These are phyloP conservation scores for Falco punctatus DNA, from an alignment of 2,113 vertebrate species.

Conservation along the genomic window DNA sequence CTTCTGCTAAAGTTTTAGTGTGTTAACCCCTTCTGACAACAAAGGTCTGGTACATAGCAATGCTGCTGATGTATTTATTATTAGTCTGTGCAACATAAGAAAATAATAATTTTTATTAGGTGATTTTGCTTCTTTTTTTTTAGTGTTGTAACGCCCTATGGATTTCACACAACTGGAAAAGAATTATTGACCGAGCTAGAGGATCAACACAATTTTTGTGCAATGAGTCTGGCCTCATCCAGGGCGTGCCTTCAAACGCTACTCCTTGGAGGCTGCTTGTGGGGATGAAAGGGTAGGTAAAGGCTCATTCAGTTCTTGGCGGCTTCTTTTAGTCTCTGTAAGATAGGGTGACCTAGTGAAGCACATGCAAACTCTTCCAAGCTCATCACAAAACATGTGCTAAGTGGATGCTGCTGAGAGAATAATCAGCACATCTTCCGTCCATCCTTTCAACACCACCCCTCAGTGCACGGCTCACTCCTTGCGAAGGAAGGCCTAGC, in stretches of 20 bases:
- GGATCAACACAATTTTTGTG: not conserved
- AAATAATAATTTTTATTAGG: not conserved
- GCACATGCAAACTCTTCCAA: not conserved
- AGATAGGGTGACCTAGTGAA: not conserved
- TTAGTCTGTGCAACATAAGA: not conserved
- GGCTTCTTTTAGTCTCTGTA: not conserved
- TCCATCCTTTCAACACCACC: not conserved
- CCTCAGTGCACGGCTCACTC: not conserved
- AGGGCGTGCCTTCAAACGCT: not conserved
- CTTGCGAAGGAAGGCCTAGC: not conserved
- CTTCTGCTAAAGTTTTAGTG: not conserved
- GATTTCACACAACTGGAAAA: not conserved
- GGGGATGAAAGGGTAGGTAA: not conserved
- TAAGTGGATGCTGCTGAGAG: constrained; percentile 5
- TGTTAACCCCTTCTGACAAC: not conserved
- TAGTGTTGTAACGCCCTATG: not conserved
- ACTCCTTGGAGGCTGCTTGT: not conserved
- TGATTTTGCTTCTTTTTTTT: not conserved
- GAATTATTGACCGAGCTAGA: not conserved
- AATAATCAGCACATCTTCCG: not conserved
- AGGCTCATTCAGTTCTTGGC: not conserved
- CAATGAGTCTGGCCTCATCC: not conserved
- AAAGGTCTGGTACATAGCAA: not conserved
- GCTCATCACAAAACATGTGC: not conserved
- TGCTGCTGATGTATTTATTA: not conserved